Base-by-base conservation (phyloP, 2,797 vertebrate species). In the Hippopotamyrus pictus region DNA sequence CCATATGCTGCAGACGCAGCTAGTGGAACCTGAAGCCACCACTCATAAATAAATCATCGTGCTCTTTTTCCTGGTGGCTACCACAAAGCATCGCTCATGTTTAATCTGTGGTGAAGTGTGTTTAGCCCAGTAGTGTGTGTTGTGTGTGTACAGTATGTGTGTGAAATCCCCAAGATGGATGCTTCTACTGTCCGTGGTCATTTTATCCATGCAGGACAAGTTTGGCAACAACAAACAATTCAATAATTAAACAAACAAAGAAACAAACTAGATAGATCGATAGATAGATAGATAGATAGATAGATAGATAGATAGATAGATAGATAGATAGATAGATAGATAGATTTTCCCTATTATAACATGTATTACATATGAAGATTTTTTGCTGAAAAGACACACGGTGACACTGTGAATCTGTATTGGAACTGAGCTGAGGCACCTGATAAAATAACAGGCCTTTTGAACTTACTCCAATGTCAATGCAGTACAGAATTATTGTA, bases 1-100 rank as follows among this genome's bases (percentile, higher is more conserved):
- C 95, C 96, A 95, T 97, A 97, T 97, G 96, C 90, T 95, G 69
- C 88, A 95, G 93, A 94, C 92, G 93, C 93, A 94, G 93, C 93
- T 50, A 37, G 90, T 92, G 69, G 89, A 94, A 93, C 91, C 89
- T 90, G 33, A 69, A 92, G 90, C 87, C 53, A 90, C 88, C 93
- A 93, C 94, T 96, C 37, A 90, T 96, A 93, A 96, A 97, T 96
- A 94, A 95, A 95, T 94, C 91, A 93, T 93, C 88, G 90, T 93
- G 88, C 90, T 88, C 84, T 90, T 91, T 88, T 90, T 91, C 44
- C 2, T 65, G 91, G 93, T 94, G 94, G 94, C 92, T 94, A 93
- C 94, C 92, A 90, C 50, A 93, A 95, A 92, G 82, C 87, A 94
- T 91, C 93, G 91, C 93, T 95, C 95, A 95, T 92, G 83, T 92